A percentile compares a stretch with the other conserved stretches of the same genome.
Evolutionary conservation across 2,888 invertebrate species (phyloP).

Genomic region (Aporophyla nigra): DNA sequence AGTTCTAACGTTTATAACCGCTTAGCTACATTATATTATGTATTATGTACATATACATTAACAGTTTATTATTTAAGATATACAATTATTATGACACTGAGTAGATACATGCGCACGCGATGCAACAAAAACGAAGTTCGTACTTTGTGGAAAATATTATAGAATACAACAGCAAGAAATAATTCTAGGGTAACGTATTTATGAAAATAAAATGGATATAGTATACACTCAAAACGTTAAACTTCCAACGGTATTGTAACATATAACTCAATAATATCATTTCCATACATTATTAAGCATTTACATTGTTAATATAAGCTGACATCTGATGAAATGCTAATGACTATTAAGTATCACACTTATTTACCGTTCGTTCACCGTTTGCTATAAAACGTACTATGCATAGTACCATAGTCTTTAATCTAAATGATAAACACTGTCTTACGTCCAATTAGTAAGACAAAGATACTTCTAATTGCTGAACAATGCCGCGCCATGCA

Average conservation of each 20-base stretch:
- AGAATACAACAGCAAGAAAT: conserved; percentile 60
- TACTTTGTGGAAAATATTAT: conserved; percentile 48
- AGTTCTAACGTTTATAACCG: conserved; percentile 66
- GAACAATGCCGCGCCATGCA: conserved; percentile 62
- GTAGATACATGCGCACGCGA: conserved; percentile 54
- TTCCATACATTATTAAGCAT: conserved; percentile 64
- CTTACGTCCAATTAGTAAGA: conserved; percentile 61
- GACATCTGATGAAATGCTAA: conserved; percentile 62
- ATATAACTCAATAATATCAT: conserved; percentile 41
- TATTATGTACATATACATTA: conserved; percentile 68
- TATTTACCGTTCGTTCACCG: conserved; percentile 57
- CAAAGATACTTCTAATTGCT: conserved; percentile 58
- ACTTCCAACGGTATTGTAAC: conserved; percentile 19
- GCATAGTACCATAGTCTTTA: conserved; percentile 57
- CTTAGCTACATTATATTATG: conserved; percentile 69
- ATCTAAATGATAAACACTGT: conserved; percentile 62
- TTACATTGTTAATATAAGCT: conserved; percentile 67
- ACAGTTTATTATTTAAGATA: conserved; percentile 64
- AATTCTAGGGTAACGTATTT: conserved; percentile 20
- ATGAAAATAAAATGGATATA: conserved; percentile 1
- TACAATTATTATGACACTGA: conserved; percentile 64
- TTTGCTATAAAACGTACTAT: conserved; percentile 55
- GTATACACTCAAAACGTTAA: conserved; percentile 31
- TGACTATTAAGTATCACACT: conserved; percentile 62
- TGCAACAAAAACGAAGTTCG: conserved; percentile 38